phyloP scores from a whole-genome alignment of 2,113 vertebrate genomes.

The Gulo gulo region DNA sequence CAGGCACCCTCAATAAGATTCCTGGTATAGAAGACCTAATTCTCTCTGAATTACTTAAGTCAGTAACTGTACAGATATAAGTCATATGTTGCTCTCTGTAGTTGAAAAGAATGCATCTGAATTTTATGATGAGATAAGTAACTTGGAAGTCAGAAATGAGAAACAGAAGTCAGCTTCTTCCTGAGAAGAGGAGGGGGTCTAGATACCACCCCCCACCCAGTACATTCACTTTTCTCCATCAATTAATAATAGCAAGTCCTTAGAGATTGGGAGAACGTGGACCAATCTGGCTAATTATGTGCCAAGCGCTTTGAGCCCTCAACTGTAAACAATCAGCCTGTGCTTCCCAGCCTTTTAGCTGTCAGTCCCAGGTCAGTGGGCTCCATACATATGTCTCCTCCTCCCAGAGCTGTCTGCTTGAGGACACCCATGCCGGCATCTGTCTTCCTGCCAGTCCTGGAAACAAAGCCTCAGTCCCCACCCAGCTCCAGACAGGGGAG shows the following conservation, averaged over 20 bases:
- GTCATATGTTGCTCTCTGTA: background rate
- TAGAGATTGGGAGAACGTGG: background rate
- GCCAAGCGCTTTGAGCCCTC: background rate
- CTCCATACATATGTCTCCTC: background rate
- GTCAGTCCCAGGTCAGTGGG: background rate
- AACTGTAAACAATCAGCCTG: background rate
- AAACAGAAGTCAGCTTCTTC: background rate
- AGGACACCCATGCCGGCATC: background rate
- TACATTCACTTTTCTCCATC: background rate
- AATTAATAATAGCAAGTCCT: background rate
- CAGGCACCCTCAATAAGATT: background rate
- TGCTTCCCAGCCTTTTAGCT: background rate
- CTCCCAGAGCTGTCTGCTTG: background rate
- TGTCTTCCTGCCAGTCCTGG: background rate
- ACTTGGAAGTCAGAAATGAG: background rate
- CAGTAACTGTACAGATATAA: background rate
- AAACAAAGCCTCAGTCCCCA: background rate
- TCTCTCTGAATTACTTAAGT: background rate
- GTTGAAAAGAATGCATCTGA: background rate
- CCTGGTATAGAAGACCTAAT: background rate
- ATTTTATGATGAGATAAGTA: background rate
- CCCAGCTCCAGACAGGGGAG: background rate
- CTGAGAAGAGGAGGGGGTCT: background rate
- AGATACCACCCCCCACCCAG: accelerated
- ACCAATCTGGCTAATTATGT: background rate